Percentiles rank a stretch among this genome's conserved stretches.
Evolutionary conservation across 2,797 vertebrate genomes (phyloP).

Genomic region (Myotis myotis): DNA sequence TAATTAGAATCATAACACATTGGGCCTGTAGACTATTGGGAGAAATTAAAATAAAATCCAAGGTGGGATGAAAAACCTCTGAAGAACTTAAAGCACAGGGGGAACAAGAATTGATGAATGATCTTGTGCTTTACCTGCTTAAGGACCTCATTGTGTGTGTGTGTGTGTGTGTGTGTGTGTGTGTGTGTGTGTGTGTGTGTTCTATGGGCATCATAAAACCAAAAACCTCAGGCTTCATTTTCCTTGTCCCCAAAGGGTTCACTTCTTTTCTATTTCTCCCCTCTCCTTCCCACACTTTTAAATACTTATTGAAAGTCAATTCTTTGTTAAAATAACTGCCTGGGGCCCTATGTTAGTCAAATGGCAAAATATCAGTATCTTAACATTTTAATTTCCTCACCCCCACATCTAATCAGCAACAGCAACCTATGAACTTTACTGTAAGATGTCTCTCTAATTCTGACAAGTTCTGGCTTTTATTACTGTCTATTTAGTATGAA

Average conservation of each 20-base stretch:
- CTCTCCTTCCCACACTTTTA: not conserved
- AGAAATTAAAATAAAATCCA: constrained; percentile 30
- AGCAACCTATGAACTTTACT: not conserved
- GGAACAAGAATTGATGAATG: not conserved
- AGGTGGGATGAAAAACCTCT: not conserved
- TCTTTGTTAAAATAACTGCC: not conserved
- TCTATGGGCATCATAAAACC: not conserved
- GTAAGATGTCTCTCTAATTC: not conserved
- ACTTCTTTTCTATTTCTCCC: not conserved
- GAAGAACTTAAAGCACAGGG: not conserved
- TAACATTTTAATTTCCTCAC: not conserved
- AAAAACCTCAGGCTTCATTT: not conserved
- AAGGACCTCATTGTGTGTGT: not conserved
- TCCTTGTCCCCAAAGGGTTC: not conserved
- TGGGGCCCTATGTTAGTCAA: not conserved
- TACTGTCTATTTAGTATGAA: not conserved
- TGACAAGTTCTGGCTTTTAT: not conserved
- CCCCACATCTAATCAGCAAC: not conserved
- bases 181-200: not conserved
- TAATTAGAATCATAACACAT: not conserved
- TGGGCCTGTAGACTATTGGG: not conserved
- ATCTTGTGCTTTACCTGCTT: not conserved
- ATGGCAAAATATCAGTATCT: not conserved
- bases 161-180: too few relatives aligned
- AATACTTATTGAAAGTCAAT: constrained; percentile 11